Evolutionary conservation across 2,797 vertebrate species (phyloP), one percentile per base, ranked within the genome.

Genomic region (Percopsis omiscomaycus): DNA sequence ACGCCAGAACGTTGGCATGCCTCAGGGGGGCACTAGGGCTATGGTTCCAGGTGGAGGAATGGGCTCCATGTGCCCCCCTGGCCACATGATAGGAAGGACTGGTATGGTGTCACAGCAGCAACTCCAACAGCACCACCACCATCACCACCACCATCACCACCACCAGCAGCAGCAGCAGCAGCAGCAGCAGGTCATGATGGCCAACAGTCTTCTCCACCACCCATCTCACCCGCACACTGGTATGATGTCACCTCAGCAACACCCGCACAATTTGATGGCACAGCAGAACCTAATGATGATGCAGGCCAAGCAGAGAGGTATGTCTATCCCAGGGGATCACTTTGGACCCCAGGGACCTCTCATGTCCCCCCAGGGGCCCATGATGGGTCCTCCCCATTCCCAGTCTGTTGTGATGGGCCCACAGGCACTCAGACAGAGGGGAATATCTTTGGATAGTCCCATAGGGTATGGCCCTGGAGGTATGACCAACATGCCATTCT

Each of bases 201-300:
- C 94, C 2, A 96, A 94, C 84, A 95, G 94, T 77, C 88, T 93
- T 54, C 88, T 92, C 28, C 92, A 92, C 66, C 92, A 92, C 62
- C 84, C 90, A 5, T 89, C 94, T 72, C 88, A 87, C 50, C 84
- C 88, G 1, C 92, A 93, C 56, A 81, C 89, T 1, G 91, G 93
- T 82, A 93, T 96, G 92, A 94, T 97, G 92, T 75, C 91, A 42
- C 78, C 91, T 5, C 92, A 93, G 0, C 97, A 98, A 88, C 91
- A 93, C 0, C 91, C 93, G 61, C 97, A 98, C 89, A 97, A 94
- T 88, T 93, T 97, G 86, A 95, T 98, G 94, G 89, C 94, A 69
- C 96, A 98, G 91, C 97, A 98, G 86, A 98, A 95, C 91, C 94
- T 97, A 86, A 95, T 98, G 95, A 94, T 99, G 92, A 96, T 99